These are phyloP conservation scores for Echinarachnius parma DNA, from an alignment of 53 echinoderm and acorn worm species.

Conservation along the genomic window DNA sequence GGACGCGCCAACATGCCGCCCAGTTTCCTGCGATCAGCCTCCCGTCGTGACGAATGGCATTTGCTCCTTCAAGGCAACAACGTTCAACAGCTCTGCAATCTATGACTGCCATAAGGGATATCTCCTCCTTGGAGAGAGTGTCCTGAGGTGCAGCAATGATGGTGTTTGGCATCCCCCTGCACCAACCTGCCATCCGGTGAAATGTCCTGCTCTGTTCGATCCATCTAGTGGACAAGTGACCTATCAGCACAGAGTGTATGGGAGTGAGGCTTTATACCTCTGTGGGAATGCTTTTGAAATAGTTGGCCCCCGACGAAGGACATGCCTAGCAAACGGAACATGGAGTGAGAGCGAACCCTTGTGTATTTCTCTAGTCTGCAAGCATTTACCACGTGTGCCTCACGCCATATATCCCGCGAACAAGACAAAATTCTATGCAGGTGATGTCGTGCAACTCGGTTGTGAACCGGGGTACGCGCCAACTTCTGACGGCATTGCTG, in stretches of 20 bases:
- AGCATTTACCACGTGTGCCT: background rate
- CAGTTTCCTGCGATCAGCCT: conserved; percentile 13
- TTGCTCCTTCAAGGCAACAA: conserved; percentile 4
- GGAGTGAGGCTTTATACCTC: conserved; percentile 52
- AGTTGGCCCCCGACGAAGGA: conserved; percentile 25
- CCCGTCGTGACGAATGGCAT: conserved; percentile 28
- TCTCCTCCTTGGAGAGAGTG: background rate
- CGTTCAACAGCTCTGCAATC: conserved; percentile 31
- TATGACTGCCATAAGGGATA: conserved; percentile 27
- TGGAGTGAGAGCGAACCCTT: conserved; percentile 49
- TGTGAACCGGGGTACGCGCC: conserved; percentile 19
- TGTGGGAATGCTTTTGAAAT: conserved; percentile 65
- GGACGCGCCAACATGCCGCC: background rate
- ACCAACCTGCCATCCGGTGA: conserved; percentile 13
- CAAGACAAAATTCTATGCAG: conserved; percentile 17
- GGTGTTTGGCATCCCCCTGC: conserved; percentile 8
- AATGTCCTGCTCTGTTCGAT: conserved; percentile 10
- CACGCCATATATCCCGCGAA: conserved; percentile 27
- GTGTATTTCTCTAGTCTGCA: conserved; percentile 8
- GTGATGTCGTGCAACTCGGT: conserved; percentile 26
- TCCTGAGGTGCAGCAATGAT: conserved; percentile 8
- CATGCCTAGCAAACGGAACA: conserved; percentile 50
- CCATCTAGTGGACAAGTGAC: conserved; percentile 29
- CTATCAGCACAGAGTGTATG: conserved; percentile 38
- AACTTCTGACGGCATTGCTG: conserved; percentile 11